These are phyloP conservation scores for Drosophila malerkotliana DNA, from an alignment of 1,140 invertebrate genomes.

Conservation along the genomic window DNA sequence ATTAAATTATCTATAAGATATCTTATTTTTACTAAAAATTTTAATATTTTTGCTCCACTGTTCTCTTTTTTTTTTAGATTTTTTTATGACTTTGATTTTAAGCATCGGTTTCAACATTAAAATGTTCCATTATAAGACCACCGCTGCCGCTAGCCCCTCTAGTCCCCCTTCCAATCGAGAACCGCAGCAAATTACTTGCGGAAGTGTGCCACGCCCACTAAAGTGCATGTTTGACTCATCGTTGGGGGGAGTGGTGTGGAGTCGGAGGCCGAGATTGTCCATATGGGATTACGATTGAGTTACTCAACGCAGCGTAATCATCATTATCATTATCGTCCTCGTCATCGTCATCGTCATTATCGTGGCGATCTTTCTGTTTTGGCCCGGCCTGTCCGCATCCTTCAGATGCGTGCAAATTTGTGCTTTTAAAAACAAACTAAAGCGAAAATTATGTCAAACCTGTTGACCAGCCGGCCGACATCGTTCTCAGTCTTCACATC, in stretches of 20 bases:
- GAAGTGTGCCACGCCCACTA: conserved; percentile 76
- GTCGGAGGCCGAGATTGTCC: conserved; percentile 12
- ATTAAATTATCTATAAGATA: neutral
- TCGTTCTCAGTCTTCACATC: conserved; percentile 18
- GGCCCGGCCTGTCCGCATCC: conserved; percentile 10
- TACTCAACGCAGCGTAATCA: conserved; percentile 57
- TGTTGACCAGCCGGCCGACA: conserved; percentile 51
- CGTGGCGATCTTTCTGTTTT: conserved; percentile 9
- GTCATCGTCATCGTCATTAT: conserved; percentile 32
- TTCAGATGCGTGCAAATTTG: conserved; percentile 73
- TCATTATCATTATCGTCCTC: conserved; percentile 51
- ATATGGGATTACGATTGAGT: conserved; percentile 65
- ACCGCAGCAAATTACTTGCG: conserved; percentile 76
- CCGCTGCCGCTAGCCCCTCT: conserved; percentile 33
- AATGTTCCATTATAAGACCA: conserved; percentile 74
- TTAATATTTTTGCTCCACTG: conserved; percentile 7
- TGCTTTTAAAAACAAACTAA: conserved; percentile 79
- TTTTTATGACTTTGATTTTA: conserved; percentile 71
- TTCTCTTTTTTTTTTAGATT: neutral
- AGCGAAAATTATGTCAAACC: conserved; percentile 81
- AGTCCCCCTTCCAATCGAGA: conserved; percentile 24
- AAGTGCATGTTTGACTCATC: conserved; percentile 55
- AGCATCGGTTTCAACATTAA: conserved; percentile 78
- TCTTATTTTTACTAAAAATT: neutral
- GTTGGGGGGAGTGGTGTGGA: neutral